These are phyloP conservation scores for Pluvialis apricaria DNA, from an alignment of 2,113 vertebrate species.

Conservation along the genomic window DNA sequence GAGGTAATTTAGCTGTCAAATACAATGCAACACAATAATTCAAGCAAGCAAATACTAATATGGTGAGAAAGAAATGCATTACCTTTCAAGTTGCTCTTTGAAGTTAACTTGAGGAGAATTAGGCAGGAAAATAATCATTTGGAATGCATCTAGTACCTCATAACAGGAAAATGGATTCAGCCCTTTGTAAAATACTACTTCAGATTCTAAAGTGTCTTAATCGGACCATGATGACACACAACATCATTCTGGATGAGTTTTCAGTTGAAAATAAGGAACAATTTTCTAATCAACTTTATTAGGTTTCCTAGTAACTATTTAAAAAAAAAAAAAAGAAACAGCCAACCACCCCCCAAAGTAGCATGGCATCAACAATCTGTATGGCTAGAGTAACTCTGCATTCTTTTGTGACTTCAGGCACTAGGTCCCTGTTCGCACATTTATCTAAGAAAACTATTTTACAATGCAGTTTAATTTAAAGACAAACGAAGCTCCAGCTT, in stretches of 20 bases:
- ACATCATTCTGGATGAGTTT: not conserved
- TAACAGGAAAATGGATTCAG: not conserved
- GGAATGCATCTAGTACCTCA: rapidly evolving
- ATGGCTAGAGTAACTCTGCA: not conserved
- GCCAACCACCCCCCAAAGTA: not conserved
- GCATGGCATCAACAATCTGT: not conserved
- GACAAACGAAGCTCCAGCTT: not conserved
- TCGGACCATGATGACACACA: not conserved
- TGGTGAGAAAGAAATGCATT: not conserved
- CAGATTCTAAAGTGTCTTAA: not conserved
- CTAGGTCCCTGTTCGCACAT: not conserved
- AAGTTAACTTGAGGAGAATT: not conserved
- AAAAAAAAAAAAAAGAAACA: not conserved
- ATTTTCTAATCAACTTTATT: not conserved
- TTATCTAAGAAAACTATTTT: not conserved
- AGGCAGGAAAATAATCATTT: not conserved
- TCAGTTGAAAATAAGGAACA: not conserved
- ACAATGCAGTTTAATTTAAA: not conserved
- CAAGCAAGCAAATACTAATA: not conserved
- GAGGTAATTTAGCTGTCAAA: constrained; percentile 1
- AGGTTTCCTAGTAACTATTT: not conserved
- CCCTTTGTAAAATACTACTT: not conserved
- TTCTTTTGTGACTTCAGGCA: not conserved
- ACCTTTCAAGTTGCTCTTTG: not conserved
- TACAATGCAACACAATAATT: not conserved